phyloP scores from a whole-genome alignment of 2,797 vertebrate species.

The Selene dorsalis region DNA sequence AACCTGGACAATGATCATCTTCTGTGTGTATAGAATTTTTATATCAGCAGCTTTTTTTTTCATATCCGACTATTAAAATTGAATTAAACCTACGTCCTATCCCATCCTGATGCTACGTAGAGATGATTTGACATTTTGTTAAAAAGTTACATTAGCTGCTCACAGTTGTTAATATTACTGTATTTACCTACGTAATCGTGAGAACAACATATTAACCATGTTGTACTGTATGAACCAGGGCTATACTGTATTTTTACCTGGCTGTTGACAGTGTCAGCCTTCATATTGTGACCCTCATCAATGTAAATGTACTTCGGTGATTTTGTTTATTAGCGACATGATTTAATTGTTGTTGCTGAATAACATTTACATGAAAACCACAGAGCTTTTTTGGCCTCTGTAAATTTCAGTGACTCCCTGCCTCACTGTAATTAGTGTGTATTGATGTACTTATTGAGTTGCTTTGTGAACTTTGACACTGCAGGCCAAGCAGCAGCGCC shows the following conservation, averaged over 20 bases:
- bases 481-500: slow-evolving; percentile 93
- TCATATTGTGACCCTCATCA: not conserved
- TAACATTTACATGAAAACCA: slow-evolving; percentile 29
- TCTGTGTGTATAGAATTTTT: not conserved
- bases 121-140: too few species aligned
- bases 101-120: not conserved
- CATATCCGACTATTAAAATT: not conserved
- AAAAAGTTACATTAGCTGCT: not conserved
- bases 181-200: not conserved
- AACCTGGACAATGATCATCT: not conserved
- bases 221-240: too few species aligned
- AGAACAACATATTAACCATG: not conserved
- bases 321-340: not conserved
- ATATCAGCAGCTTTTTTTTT: not conserved
- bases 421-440: slow-evolving; percentile 29
- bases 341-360: slow-evolving; percentile 12
- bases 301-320: not conserved
- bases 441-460: slow-evolving; percentile 33
- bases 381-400: not conserved
- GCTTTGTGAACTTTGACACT: slow-evolving; percentile 45
- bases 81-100: too few species aligned
- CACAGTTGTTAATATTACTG: not conserved
- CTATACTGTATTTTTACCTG: not conserved
- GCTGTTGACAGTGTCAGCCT: not conserved
- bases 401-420: slow-evolving; percentile 20